Conservation (phyloP, 2,888 invertebrate genomes). For the Rhabditoides inermis region DNA sequence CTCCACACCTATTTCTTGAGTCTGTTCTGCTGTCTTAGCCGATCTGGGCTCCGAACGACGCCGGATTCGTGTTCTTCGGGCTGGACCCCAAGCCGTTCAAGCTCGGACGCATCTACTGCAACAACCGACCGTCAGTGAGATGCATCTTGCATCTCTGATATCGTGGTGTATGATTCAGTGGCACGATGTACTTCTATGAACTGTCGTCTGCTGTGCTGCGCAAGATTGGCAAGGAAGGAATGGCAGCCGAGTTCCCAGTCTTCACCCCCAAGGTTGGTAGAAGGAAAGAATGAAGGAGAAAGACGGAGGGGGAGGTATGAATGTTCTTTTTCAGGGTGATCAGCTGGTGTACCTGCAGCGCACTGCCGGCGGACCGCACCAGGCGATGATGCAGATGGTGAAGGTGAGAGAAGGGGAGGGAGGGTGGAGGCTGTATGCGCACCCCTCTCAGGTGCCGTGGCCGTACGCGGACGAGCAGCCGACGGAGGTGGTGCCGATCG, state of each 20-base stretch:
- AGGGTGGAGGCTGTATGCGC: background rate
- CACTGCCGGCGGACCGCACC: slow-evolving; percentile 41
- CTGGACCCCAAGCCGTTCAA: slow-evolving; percentile 33
- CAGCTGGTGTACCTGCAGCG: slow-evolving; percentile 32
- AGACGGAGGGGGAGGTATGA: too few species aligned
- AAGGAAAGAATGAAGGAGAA: slow-evolving; percentile 32
- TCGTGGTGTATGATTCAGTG: slow-evolving; percentile 17
- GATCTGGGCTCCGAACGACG: slow-evolving; percentile 46
- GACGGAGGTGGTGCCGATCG: slow-evolving; percentile 24
- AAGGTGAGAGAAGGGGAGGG: slow-evolving; percentile 6
- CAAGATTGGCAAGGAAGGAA: slow-evolving; percentile 15
- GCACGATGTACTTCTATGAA: slow-evolving; percentile 39
- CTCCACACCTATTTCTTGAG: background rate
- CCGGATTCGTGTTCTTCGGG: slow-evolving; percentile 47
- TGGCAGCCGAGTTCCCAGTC: slow-evolving; percentile 20
- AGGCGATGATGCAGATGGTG: slow-evolving; percentile 29
- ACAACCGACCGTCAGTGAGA: slow-evolving; percentile 31
- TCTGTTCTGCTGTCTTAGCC: slow-evolving; percentile 11
- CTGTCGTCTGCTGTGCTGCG: slow-evolving; percentile 23
- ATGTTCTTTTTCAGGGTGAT: slow-evolving; percentile 23
- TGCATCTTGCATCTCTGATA: background rate
- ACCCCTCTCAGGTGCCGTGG: slow-evolving; percentile 20
- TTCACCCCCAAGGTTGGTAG: slow-evolving; percentile 42
- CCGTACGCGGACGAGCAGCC: slow-evolving; percentile 11
- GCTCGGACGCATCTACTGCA: slow-evolving; percentile 44